phyloP scores from a whole-genome alignment of 2,888 invertebrate genomes.

The Pimpla rufipes region DNA sequence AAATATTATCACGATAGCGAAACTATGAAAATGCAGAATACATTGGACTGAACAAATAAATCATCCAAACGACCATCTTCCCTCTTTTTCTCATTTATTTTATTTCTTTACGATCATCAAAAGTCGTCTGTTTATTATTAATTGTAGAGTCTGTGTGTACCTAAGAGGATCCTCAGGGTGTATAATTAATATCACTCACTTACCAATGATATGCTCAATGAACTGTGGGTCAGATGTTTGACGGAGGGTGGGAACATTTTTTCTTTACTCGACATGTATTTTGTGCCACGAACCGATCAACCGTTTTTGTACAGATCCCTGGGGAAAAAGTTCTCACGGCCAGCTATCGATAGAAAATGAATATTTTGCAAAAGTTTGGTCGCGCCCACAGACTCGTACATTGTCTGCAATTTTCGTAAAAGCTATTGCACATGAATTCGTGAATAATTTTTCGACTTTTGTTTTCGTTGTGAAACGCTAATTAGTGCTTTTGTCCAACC shows the following conservation, averaged over 20 bases:
- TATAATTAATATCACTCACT: conserved; percentile 78
- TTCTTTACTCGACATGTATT: conserved; percentile 26
- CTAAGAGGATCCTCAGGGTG: conserved; percentile 71
- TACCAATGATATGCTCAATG: conserved; percentile 80
- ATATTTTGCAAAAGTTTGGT: conserved; percentile 38
- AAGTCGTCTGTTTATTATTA: conserved; percentile 50
- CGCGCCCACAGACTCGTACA: conserved; percentile 19
- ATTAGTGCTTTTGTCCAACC: conserved; percentile 36
- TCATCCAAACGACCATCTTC: conserved; percentile 61
- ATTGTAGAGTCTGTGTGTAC: conserved; percentile 59
- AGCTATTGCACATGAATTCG: conserved; percentile 38
- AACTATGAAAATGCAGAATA: conserved; percentile 64
- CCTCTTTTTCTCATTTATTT: conserved; percentile 26
- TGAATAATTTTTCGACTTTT: conserved; percentile 25
- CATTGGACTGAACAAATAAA: conserved; percentile 39
- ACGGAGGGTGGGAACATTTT: conserved; percentile 36
- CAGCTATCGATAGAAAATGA: conserved; percentile 14
- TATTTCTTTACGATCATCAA: conserved; percentile 24
- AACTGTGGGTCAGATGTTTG: conserved; percentile 71
- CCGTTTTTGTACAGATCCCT: conserved; percentile 52
- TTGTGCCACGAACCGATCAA: conserved; percentile 64
- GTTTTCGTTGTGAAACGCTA: conserved; percentile 58
- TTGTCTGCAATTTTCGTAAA: conserved; percentile 17
- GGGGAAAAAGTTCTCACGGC: conserved; percentile 4
- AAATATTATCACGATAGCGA: conserved; percentile 70